Percentiles rank a stretch among this genome's conserved stretches.
Conservation (phyloP, 2,113 vertebrate genomes). For the Willisornis vidua region DNA sequence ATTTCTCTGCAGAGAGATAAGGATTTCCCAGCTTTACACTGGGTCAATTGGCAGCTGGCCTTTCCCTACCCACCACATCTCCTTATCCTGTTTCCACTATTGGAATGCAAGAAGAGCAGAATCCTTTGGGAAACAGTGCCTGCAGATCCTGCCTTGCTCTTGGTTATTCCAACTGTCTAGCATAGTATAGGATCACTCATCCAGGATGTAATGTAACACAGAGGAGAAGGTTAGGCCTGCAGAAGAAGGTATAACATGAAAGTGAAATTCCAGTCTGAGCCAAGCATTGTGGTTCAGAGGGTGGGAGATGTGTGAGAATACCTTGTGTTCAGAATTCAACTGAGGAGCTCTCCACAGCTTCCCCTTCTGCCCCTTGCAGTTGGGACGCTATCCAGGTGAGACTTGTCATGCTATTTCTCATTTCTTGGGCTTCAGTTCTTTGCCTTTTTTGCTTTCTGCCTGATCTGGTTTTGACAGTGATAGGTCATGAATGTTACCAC, state of each 20-base stretch:
- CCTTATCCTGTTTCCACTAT: not conserved
- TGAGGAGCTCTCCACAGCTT: not conserved
- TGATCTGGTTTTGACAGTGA: not conserved
- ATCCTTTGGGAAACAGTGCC: not conserved
- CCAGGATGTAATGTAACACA: not conserved
- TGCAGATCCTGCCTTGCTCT: not conserved
- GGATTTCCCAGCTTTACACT: not conserved
- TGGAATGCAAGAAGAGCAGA: not conserved
- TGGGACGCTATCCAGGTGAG: not conserved
- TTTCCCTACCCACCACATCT: not conserved
- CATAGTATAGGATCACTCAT: not conserved
- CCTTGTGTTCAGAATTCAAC: not conserved
- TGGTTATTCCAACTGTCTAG: not conserved
- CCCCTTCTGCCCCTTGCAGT: not conserved
- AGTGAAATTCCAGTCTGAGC: not conserved
- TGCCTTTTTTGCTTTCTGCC: not conserved
- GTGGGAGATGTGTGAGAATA: not conserved
- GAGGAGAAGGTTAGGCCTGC: not conserved
- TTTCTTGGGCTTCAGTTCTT: not conserved
- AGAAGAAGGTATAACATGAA: not conserved
- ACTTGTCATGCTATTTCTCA: not conserved
- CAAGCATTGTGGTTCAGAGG: not conserved
- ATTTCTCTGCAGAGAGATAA: not conserved
- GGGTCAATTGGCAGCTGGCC: not conserved
- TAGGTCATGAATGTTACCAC: not conserved